phyloP scores from a whole-genome alignment of 2,797 vertebrate species.

The Cossypha heuglini region DNA sequence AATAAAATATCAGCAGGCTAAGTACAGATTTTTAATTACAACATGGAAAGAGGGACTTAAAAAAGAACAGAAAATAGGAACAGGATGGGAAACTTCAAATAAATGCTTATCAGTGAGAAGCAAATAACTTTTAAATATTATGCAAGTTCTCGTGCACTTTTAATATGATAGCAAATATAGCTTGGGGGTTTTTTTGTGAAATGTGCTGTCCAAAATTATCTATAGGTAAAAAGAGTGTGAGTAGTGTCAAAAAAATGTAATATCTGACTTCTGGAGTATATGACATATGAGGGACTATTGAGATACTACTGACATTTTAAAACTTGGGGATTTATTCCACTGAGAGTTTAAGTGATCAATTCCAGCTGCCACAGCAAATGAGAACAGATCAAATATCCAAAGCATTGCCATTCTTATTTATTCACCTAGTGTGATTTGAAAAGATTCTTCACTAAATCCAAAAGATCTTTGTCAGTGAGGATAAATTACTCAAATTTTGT shows the following conservation, averaged over 20 bases:
- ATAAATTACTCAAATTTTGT: neutral
- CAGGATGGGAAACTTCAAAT: neutral
- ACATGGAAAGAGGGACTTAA: neutral
- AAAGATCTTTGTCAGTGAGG: neutral
- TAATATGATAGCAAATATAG: neutral
- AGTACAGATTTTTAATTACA: neutral
- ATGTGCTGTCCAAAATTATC: neutral
- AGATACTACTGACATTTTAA: neutral
- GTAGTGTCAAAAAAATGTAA: neutral
- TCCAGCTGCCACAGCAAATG: neutral
- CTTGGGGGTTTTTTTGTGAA: neutral
- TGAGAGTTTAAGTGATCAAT: rapidly evolving
- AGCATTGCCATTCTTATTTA: neutral
- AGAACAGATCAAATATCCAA: neutral
- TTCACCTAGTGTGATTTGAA: neutral
- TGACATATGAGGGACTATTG: rapidly evolving
- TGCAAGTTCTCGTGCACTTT: neutral
- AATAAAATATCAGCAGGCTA: neutral
- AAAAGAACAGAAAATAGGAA: neutral
- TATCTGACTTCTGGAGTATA: neutral
- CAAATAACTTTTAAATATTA: neutral
- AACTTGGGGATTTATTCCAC: neutral
- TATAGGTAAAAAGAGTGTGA: neutral
- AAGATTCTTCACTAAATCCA: neutral
- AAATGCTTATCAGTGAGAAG: neutral